These are phyloP conservation scores for Oncorhynchus keta DNA, from an alignment of 2,113 vertebrate genomes.

Conservation along the genomic window DNA sequence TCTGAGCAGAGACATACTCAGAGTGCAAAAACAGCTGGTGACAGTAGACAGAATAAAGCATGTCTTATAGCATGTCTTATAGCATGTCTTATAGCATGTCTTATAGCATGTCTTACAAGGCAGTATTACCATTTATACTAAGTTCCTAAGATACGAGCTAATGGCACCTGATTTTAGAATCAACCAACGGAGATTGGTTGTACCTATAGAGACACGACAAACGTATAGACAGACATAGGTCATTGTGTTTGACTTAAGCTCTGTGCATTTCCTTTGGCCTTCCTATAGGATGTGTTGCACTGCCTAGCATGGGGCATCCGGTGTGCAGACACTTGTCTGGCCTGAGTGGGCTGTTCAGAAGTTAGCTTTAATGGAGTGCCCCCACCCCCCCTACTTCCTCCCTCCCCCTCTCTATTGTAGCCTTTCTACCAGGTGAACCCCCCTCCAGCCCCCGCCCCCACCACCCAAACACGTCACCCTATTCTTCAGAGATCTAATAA, in stretches of 20 bases:
- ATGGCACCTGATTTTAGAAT: slow-evolving; percentile 58
- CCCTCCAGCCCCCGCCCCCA: slow-evolving; percentile 35
- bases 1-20: background rate
- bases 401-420: slow-evolving; percentile 28
- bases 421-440: slow-evolving; percentile 81
- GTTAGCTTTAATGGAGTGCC: slow-evolving; percentile 39
- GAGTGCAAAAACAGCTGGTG: slow-evolving; percentile 33
- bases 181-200: background rate
- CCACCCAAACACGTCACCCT: slow-evolving; percentile 63
- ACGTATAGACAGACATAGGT: slow-evolving; percentile 58
- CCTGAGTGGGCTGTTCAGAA: slow-evolving; percentile 12
- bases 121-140: slow-evolving; percentile 32
- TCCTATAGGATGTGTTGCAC: slow-evolving; percentile 28
- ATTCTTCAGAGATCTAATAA: slow-evolving; percentile 83
- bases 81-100: slow-evolving; percentile 37
- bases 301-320: slow-evolving; percentile 38
- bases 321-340: slow-evolving; percentile 28
- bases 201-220: slow-evolving; percentile 4
- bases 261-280: slow-evolving; percentile 11
- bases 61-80: slow-evolving; percentile 32
- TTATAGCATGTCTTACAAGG: slow-evolving; percentile 51
- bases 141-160: slow-evolving; percentile 29
- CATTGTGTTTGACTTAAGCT: slow-evolving; percentile 32
- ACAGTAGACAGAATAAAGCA: slow-evolving; percentile 44
- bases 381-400: background rate